Evolutionary conservation across 2,113 vertebrate species (phyloP), one percentile per base, ranked within the genome.

Genomic region (Lynx canadensis): DNA sequence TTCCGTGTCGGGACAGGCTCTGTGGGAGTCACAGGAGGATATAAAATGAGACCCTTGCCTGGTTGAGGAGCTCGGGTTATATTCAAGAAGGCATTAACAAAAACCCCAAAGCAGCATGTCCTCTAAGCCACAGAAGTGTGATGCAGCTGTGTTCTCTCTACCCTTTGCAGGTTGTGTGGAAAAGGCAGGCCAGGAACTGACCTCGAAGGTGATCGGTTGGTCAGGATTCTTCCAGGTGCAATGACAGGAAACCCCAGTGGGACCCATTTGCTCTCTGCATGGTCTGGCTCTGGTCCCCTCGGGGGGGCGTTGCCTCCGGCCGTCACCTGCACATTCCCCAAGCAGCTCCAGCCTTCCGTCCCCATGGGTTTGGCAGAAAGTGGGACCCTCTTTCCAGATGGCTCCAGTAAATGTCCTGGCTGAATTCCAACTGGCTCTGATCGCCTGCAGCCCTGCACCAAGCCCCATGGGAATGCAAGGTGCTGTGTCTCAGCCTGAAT

Each of bases 51-150:
- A 89, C 23, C 11, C 27, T 21, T n/a, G 48, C 52, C 36, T 87
- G 11, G 23, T 18, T 73, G 81, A 38, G 14, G 45, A 48, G 25
- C 74, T 86, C 13, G 14, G 66, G 45, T n/a, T 76, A 21, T n/a
- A 23, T 38, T 88, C 16, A 27, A 41, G 83, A 82, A 88, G n/a
- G 18, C 38, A 10, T 25, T 60, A 50, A 38, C 57, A 48, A 36
- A 68, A 27, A 9, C 0, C 8, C 25, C 3, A 3, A 55, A 25
- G n/a, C 2, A 16, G 38, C 27, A 1, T 4, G 10, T n/a, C 19
- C 31, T n/a, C n/a, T 6, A 25, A 0, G 21, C 63, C 31, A 14
- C 18, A 4, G 0, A 1, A 5, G 2, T 15, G 41, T 15, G n/a
- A 79, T 2, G 15, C 18, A 5, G 12, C 9, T 11, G 63, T 12